phyloP scores from a whole-genome alignment of 1,140 invertebrate species.

The honey bee (Apis mellifera) region DNA sequence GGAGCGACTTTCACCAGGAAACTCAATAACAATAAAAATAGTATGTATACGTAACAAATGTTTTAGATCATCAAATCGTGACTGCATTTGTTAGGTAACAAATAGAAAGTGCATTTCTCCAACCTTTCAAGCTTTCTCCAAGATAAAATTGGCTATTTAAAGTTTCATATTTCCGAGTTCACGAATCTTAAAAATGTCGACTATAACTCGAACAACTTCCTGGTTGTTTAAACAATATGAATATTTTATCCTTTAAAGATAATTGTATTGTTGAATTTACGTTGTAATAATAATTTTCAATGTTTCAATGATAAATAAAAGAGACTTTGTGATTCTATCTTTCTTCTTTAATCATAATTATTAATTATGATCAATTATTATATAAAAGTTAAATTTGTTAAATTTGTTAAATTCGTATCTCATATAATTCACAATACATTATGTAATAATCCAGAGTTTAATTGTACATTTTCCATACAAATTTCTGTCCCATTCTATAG shows the following conservation, averaged over 20 bases:
- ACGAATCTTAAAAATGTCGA: not conserved
- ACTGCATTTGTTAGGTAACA: constrained; percentile 11
- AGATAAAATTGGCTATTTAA: not conserved
- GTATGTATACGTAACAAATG: constrained; percentile 10
- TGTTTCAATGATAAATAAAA: not conserved
- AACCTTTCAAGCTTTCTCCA: constrained; percentile 11
- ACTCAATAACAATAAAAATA: constrained; percentile 2
- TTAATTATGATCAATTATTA: not conserved
- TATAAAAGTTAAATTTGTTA: not conserved
- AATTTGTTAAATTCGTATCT: not conserved
- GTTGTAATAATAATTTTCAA: too few relatives aligned
- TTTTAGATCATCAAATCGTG: constrained; percentile 6
- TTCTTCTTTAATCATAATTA: not conserved
- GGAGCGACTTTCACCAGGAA: constrained; percentile 40
- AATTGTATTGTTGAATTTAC: not conserved
- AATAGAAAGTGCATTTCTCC: constrained; percentile 38
- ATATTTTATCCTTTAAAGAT: not conserved
- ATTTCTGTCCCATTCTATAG: not conserved
- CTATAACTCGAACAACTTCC: not conserved
- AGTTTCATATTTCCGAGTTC: not conserved
- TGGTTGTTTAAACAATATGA: not conserved
- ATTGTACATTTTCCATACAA: not conserved
- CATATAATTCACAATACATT: not conserved
- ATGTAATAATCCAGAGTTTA: not conserved
- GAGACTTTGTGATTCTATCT: not conserved